phyloP scores from a whole-genome alignment of 2,888 invertebrate species.

The Tenthredo amoena region DNA sequence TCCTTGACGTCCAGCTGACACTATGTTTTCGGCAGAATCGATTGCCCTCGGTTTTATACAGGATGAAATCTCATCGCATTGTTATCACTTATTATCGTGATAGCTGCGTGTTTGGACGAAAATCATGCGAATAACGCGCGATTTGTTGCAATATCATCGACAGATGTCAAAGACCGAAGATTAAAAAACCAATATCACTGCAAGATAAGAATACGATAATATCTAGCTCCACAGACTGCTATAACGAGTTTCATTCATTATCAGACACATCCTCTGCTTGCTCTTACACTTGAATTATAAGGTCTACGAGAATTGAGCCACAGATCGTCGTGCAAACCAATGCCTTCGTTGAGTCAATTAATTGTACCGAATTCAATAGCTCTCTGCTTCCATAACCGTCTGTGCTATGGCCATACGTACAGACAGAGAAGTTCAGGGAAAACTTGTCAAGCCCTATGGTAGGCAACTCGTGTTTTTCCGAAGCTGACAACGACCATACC shows the following conservation, averaged over 20 bases:
- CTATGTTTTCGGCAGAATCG: not conserved
- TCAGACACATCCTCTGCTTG: not conserved
- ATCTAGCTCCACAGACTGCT: not conserved
- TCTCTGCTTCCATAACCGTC: too few species aligned
- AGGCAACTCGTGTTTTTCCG: too few species aligned
- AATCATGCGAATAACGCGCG: not conserved
- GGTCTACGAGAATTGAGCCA: too few species aligned
- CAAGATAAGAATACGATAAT: not conserved
- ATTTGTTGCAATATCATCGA: not conserved
- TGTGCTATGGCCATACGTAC: not conserved
- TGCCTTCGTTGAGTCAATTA: not conserved
- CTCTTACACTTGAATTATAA: not conserved
- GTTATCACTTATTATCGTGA: constrained; percentile 1
- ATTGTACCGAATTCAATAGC: not conserved
- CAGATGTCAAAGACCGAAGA: not conserved
- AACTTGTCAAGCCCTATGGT: too few species aligned
- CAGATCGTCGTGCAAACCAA: not conserved
- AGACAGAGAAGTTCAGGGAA: too few species aligned
- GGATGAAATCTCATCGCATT: not conserved
- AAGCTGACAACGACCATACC: too few species aligned
- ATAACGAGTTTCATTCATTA: not conserved
- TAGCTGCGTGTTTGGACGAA: not conserved
- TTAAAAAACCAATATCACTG: not conserved
- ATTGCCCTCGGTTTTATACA: not conserved
- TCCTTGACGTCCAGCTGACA: constrained; percentile 35